Evolutionary conservation across 1,140 invertebrate species (phyloP).

Genomic region (Liolophura sinensis): DNA sequence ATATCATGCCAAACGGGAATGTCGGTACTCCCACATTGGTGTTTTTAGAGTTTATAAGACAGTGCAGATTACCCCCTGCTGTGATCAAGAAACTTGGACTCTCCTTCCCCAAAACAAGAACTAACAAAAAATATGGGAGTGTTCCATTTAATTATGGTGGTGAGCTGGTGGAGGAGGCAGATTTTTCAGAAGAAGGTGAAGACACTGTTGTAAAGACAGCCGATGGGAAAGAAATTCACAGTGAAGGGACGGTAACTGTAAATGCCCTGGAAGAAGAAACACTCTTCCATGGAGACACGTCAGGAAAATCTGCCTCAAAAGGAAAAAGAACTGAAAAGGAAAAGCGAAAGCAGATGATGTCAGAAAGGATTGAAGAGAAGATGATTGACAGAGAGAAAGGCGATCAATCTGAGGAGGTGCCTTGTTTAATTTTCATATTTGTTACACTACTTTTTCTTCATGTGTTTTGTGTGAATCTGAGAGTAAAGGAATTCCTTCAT

Average conservation of each 20-base stretch:
- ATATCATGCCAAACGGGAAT: slow-evolving; percentile 64
- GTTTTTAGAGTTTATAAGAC: slow-evolving; percentile 62
- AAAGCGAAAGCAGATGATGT: slow-evolving; percentile 31
- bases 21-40: slow-evolving; percentile 65
- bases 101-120: slow-evolving; percentile 49
- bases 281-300: background rate
- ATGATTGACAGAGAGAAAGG: slow-evolving; percentile 33
- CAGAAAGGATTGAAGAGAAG: slow-evolving; percentile 44
- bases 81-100: slow-evolving; percentile 64
- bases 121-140: slow-evolving; percentile 59
- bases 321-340: slow-evolving; percentile 27
- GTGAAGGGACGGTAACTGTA: slow-evolving; percentile 4
- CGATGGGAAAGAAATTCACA: slow-evolving; percentile 4
- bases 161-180: background rate
- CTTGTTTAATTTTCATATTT: background rate
- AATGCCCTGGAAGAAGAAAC: background rate
- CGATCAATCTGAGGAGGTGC: slow-evolving; percentile 33
- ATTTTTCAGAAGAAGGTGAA: background rate
- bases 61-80: slow-evolving; percentile 62
- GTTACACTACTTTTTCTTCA: no score
- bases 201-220: slow-evolving; percentile 2
- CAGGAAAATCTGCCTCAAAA: slow-evolving; percentile 3
- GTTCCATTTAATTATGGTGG: slow-evolving; percentile 62
- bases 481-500: no score
- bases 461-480: no score